Evolutionary conservation across 2,113 vertebrate species (phyloP), one percentile per base, ranked within the genome.

Genomic region (Oreochromis tanganicae): DNA sequence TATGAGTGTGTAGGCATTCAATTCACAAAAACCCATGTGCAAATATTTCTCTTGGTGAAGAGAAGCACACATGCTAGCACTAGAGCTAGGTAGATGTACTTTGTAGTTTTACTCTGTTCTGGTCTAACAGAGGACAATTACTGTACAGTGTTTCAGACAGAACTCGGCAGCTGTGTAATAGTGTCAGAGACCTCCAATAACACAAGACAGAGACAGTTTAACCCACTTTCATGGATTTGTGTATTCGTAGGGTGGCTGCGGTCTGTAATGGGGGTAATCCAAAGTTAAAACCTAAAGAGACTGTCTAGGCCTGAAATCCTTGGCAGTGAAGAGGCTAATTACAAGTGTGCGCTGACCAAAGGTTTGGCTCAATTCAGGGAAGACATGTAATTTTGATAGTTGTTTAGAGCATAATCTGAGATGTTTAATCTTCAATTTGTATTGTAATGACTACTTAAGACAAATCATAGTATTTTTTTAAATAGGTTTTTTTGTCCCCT

Each of bases 241-340:
- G 66, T 71, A 36, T 87, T 11, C 34, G 63, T 9, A 38, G 34
- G 75, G 85, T 90, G 85, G 85, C 83, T 52, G 46, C 13, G 7
- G 21, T 85, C 46, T 84, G 81, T 52, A 75, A 81, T 88, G 85
- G 90, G 90, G 87, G 27, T 91, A 92, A 91, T 94, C 90, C 89
- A 43, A 87, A 78, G 46, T 56, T 38, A 75, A 85, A 83, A 80
- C 83, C 57, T 78, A 24, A 32, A 36, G 36, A 84, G 41, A 59
- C 32, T 50, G 38, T 46, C 80, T 78, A 83, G 41, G 21, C 66
- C 52, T n/a, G 48, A 87, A 94, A 92, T 87, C 87, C 63, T 34
- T 50, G 13, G 36, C 12, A 84, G 81, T 81, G 80, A 85, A 7
- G 12, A 83, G 79, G 63, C 61, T 86, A 78, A 88, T 87, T 59